phyloP scores from a whole-genome alignment of 2,888 invertebrate genomes.

The Plebejus melissa region DNA sequence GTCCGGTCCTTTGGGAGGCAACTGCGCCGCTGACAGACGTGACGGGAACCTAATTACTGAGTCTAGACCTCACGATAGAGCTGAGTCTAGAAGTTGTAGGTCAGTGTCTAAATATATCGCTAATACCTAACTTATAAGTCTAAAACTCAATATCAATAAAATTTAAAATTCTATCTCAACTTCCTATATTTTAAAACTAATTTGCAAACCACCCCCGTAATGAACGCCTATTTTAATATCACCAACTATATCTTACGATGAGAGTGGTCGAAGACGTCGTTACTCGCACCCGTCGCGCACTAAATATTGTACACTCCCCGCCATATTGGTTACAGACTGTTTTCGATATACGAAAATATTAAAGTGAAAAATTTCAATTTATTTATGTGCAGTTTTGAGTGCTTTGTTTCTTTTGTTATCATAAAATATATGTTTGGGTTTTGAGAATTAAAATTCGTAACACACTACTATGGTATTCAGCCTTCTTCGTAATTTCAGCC shows the following conservation, averaged over 20 bases:
- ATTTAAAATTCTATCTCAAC: neutral
- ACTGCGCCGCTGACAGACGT: neutral
- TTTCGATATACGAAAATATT: constrained; percentile 5
- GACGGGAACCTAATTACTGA: neutral
- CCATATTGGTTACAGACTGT: neutral
- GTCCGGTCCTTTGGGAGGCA: neutral
- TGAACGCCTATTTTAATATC: constrained; percentile 25
- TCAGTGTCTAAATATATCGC: no score
- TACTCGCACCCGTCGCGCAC: constrained; percentile 34
- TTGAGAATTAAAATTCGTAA: no score
- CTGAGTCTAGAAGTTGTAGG: neutral
- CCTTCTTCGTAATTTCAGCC: no score
- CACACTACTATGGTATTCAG: no score
- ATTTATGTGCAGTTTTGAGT: neutral
- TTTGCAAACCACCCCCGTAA: constrained; percentile 23
- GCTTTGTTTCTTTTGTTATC: neutral
- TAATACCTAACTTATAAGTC: no score
- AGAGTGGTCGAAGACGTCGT: constrained; percentile 32
- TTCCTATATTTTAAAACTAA: constrained; percentile 14
- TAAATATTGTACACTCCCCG: constrained; percentile 31
- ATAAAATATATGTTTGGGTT: neutral
- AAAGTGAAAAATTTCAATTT: neutral
- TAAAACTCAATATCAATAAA: no score
- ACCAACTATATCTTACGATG: constrained; percentile 24
- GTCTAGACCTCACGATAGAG: neutral